phyloP scores from a whole-genome alignment of 2,888 invertebrate genomes.

The Meliscaeva auricollis region DNA sequence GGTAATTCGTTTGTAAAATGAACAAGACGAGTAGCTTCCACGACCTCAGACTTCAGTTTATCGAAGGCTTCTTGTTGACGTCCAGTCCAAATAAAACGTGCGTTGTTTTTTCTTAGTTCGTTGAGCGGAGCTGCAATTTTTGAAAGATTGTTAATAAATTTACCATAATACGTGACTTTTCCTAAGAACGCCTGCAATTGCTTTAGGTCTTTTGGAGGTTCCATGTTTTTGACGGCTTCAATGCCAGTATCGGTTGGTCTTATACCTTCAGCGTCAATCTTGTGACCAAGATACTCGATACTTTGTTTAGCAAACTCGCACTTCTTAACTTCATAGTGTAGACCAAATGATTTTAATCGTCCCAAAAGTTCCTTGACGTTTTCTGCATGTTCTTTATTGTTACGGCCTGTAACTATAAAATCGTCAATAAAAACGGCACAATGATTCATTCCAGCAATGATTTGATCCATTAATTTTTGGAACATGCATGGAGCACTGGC shows the following conservation, averaged over 20 bases:
- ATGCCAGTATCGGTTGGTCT: constrained; percentile 53
- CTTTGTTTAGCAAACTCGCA: constrained; percentile 54
- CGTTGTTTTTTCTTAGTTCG: constrained; percentile 19
- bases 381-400: constrained; percentile 49
- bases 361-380: constrained; percentile 46
- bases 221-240: constrained; percentile 57
- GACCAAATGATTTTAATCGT: constrained; percentile 30
- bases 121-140: constrained; percentile 59
- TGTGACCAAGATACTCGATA: constrained; percentile 52
- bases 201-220: constrained; percentile 15
- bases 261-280: constrained; percentile 61
- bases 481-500: constrained; percentile 61
- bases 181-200: constrained; percentile 62
- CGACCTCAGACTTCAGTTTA: constrained; percentile 28
- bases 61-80: constrained; percentile 37
- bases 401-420: constrained; percentile 59
- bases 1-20: constrained; percentile 51
- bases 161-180: constrained; percentile 11
- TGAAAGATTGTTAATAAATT: constrained; percentile 57
- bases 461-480: constrained; percentile 58
- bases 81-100: constrained; percentile 42
- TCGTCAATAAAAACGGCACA: constrained; percentile 68
- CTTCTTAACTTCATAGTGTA: constrained; percentile 60
- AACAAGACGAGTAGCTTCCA: constrained; percentile 36
- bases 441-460: constrained; percentile 44